phyloP scores from a whole-genome alignment of 2,113 vertebrate genomes.

The Rhea americana region DNA sequence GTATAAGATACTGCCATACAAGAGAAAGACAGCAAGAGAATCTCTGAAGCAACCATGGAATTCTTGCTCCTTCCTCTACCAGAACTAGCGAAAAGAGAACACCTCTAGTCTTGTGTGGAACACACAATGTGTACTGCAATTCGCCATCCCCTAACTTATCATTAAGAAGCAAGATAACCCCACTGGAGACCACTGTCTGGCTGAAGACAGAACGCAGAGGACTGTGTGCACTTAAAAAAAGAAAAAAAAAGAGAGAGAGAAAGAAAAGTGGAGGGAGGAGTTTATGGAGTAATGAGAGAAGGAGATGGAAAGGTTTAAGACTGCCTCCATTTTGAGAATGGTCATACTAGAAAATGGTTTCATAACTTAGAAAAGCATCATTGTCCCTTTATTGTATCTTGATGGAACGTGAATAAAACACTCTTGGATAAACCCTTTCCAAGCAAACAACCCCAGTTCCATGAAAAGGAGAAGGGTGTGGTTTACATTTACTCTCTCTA shows the following conservation, averaged over 20 bases:
- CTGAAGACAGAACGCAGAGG: background rate
- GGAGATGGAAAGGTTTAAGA: background rate
- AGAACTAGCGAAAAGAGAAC: background rate
- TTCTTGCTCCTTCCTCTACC: background rate
- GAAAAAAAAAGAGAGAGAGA: too few relatives aligned
- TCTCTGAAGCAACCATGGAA: background rate
- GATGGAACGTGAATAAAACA: background rate
- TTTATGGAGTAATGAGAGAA: background rate
- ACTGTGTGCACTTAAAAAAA: fast-evolving
- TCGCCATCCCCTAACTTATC: background rate
- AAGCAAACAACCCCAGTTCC: background rate
- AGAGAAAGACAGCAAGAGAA: background rate
- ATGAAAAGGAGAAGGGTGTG: background rate
- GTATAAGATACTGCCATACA: background rate
- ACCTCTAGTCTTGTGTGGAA: background rate
- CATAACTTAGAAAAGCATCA: fast-evolving
- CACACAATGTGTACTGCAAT: background rate
- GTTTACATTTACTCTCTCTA: background rate
- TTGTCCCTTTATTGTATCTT: background rate
- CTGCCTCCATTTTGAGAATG: background rate
- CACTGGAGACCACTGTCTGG: background rate
- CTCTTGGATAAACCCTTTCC: background rate
- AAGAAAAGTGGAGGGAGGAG: background rate
- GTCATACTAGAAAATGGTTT: fast-evolving
- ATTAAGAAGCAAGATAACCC: background rate